A percentile compares a stretch with the other conserved stretches of the same genome.
phyloP scores from a whole-genome alignment of 1,140 invertebrate genomes.

The Formica exsecta region DNA sequence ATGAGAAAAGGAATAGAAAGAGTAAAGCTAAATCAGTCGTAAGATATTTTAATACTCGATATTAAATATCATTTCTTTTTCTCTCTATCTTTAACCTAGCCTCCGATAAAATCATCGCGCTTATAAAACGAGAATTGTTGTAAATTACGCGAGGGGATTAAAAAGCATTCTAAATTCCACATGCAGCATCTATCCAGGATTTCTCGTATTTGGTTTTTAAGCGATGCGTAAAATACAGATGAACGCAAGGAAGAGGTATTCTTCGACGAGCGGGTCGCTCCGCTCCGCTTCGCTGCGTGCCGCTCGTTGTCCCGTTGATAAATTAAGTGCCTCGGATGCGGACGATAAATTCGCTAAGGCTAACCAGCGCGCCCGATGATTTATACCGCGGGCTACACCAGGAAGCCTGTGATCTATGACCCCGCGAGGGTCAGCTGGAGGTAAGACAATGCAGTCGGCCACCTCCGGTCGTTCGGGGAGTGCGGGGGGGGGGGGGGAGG shows the following conservation, averaged over 20 bases:
- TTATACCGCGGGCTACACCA: slow-evolving; percentile 74
- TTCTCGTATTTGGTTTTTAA: background rate
- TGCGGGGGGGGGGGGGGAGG: background rate
- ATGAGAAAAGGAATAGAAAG: background rate
- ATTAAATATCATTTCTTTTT: background rate
- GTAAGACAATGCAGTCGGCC: slow-evolving; percentile 74
- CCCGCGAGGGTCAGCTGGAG: slow-evolving; percentile 70
- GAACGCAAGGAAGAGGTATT: background rate
- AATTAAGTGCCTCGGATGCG: slow-evolving; percentile 78
- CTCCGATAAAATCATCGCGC: slow-evolving; percentile 2
- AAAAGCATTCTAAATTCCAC: slow-evolving; percentile 7
- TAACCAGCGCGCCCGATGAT: slow-evolving; percentile 74
- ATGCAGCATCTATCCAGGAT: background rate
- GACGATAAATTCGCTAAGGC: slow-evolving; percentile 79
- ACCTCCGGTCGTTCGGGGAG: slow-evolving; percentile 7
- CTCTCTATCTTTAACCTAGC: too few species aligned
- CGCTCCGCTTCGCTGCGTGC: slow-evolving; percentile 59
- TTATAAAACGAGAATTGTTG: background rate
- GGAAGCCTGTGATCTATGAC: slow-evolving; percentile 80
- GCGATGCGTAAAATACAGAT: background rate
- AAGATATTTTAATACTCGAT: slow-evolving; percentile 1
- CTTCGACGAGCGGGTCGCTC: background rate
- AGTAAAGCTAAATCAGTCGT: slow-evolving; percentile 6
- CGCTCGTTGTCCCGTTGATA: slow-evolving; percentile 75
- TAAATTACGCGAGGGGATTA: background rate